These are phyloP conservation scores for Poicephalus meyeri DNA, from an alignment of 2,113 vertebrate genomes.

Conservation along the genomic window DNA sequence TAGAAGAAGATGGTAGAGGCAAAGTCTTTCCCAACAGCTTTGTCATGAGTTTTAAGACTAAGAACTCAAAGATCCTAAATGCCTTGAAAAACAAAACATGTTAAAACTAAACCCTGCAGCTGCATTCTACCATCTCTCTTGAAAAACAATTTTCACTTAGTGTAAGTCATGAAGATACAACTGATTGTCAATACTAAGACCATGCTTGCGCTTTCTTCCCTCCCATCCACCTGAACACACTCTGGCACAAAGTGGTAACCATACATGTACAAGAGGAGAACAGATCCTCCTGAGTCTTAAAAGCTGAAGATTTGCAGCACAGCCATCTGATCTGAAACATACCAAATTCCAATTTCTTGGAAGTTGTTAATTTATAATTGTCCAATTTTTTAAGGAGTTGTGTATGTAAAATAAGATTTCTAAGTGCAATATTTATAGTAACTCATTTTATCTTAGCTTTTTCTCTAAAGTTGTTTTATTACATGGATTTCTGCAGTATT, in stretches of 20 bases:
- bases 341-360: conserved; percentile 6
- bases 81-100: conserved; percentile 89
- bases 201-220: neutral
- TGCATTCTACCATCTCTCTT: neutral
- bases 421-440: conserved; percentile 89
- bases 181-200: neutral
- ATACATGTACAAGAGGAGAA: neutral
- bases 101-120: conserved; percentile 68
- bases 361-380: conserved; percentile 70
- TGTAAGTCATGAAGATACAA: neutral
- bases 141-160: conserved; percentile 25
- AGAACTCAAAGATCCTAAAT: conserved; percentile 90
- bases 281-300: neutral
- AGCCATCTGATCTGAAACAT: neutral
- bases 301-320: neutral
- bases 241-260: neutral
- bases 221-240: neutral
- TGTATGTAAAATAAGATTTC: conserved; percentile 74
- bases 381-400: conserved; percentile 60
- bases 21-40: conserved; percentile 91
- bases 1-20: conserved; percentile 89
- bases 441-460: conserved; percentile 63
- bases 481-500: conserved; percentile 63
- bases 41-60: conserved; percentile 90
- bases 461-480: conserved; percentile 55